A percentile compares a stretch with the other conserved stretches of the same genome.
phyloP scores from a whole-genome alignment of 2,113 vertebrate species.

The Corythornis vintsioides region DNA sequence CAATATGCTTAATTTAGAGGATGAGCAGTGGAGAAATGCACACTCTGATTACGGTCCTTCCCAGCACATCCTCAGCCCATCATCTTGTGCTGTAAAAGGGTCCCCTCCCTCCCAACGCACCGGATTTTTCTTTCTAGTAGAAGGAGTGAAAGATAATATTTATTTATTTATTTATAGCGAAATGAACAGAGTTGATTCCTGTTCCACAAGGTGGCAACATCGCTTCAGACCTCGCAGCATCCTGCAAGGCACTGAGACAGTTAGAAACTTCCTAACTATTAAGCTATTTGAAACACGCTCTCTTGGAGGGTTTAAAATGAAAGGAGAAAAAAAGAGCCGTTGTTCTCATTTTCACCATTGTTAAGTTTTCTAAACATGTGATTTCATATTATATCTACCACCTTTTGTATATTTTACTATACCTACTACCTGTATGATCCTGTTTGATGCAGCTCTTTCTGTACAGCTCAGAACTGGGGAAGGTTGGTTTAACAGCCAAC shows the following conservation, averaged over 20 bases:
- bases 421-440: background rate
- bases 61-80: background rate
- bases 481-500: background rate
- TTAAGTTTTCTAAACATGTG: background rate
- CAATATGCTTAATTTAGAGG: background rate
- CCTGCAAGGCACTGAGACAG: background rate
- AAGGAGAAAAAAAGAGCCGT: rapidly evolving
- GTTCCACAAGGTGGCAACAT: slow-evolving; percentile 79
- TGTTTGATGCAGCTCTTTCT: background rate
- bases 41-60: rapidly evolving
- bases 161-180: background rate
- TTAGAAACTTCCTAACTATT: background rate
- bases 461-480: background rate
- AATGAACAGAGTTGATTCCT: background rate
- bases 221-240: slow-evolving; percentile 40
- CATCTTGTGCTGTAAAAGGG: background rate
- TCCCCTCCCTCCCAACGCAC: background rate
- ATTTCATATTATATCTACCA: background rate
- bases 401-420: background rate
- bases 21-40: background rate
- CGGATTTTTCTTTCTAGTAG: background rate
- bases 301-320: background rate
- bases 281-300: background rate
- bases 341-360: background rate
- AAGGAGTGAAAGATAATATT: background rate